These are phyloP conservation scores for Pammene fasciana DNA, from an alignment of 2,888 invertebrate species.

Conservation along the genomic window DNA sequence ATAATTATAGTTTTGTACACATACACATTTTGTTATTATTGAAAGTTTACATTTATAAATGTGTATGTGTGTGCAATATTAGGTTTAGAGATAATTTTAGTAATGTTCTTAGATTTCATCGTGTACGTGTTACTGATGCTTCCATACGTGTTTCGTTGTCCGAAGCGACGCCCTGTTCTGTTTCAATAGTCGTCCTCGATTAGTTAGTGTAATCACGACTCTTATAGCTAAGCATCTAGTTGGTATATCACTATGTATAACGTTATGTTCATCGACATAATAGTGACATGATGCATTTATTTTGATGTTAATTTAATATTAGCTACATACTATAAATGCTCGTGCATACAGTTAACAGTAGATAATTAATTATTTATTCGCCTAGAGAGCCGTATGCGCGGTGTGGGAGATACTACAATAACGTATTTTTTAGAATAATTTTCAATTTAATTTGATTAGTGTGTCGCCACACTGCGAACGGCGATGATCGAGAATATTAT, in stretches of 20 bases:
- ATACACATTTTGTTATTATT: slow-evolving; percentile 75
- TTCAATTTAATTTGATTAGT: slow-evolving; percentile 58
- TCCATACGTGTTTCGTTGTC: slow-evolving; percentile 72
- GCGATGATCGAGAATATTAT: slow-evolving; percentile 61
- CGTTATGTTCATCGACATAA: slow-evolving; percentile 79
- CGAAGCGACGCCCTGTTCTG: slow-evolving; percentile 60
- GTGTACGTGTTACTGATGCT: slow-evolving; percentile 56
- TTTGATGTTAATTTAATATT: slow-evolving; percentile 82
- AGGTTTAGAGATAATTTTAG: slow-evolving; percentile 74
- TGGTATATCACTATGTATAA: slow-evolving; percentile 70
- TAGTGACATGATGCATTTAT: slow-evolving; percentile 83
- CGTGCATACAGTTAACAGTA: slow-evolving; percentile 76
- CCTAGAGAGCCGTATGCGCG: slow-evolving; percentile 55
- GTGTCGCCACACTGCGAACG: slow-evolving; percentile 60
- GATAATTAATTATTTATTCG: slow-evolving; percentile 78
- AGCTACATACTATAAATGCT: slow-evolving; percentile 79
- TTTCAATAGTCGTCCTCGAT: slow-evolving; percentile 66
- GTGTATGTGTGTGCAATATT: slow-evolving; percentile 85
- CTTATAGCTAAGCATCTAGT: slow-evolving; percentile 75
- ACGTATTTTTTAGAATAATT: slow-evolving; percentile 71
- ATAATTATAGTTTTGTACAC: slow-evolving; percentile 76
- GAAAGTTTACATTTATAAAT: slow-evolving; percentile 71
- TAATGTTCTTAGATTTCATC: slow-evolving; percentile 58
- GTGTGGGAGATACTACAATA: slow-evolving; percentile 62
- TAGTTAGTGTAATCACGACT: slow-evolving; percentile 81